Base-by-base conservation (phyloP, 2,797 vertebrate genomes). In the Cyclura pinguis region DNA sequence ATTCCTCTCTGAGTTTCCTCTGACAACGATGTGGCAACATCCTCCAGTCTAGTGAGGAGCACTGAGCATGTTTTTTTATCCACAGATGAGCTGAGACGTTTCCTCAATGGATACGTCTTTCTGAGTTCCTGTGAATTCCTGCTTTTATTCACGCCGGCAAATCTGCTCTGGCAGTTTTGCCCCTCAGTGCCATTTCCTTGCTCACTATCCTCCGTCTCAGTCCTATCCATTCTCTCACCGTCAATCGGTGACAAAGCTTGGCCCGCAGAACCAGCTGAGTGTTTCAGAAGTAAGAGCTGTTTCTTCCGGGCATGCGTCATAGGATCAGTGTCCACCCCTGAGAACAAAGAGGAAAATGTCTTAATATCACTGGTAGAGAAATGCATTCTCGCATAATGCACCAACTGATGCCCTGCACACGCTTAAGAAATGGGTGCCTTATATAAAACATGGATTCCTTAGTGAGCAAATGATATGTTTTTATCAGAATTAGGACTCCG, bases 41-140 rank as follows among this genome's bases (percentile, higher is more conserved):
- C 98, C 92, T 99, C 99, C 92, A 99, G 96, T 91, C 99, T 98
- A 76, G 98, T 99, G 93, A 99, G 98, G 86, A 99, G 96, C 91
- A 99, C 99, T 55, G 98, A 98, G 92, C 99, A 99, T 95, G 98
- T 98, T 94, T 99, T 98, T 29, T 98, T 97, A 87, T 97, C 98
- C 81, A 97, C 97, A 0, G 97, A 94, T 73, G 96, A 96, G 12
- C 94, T 93, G 35, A 97, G 96, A 0, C 98, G 97, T 67, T 98
- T 98, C 88, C 97, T 98, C 93, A 98, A 93, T 0, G 99, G 99
- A 95, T 99, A 99, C 29, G 93, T 96, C 97, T 99, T 99, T 80
- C 97, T 94, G 64, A 97, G 96, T 6, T 97, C 96, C 1, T 12
- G 96, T n/a, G 89, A 86, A 47, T 47, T 89, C 74, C 94, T 96